Percentiles rank a stretch among this genome's conserved stretches.
Conservation (phyloP, 2,888 invertebrate species). For the Cactoblastis cactorum region DNA sequence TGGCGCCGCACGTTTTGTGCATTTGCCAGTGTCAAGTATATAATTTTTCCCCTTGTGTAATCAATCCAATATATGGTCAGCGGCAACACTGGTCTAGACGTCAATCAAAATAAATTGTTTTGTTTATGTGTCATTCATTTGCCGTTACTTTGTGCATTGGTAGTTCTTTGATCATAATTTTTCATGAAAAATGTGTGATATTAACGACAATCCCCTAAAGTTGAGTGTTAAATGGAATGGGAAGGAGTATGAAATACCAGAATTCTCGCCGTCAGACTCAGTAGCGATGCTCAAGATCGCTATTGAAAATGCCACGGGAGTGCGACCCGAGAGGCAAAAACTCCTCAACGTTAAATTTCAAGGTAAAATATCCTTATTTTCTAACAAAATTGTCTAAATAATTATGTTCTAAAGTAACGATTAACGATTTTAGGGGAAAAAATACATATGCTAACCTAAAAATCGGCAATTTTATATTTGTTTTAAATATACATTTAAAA, state of each 20-base stretch:
- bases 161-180: constrained; percentile 28
- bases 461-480: not conserved
- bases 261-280: constrained; percentile 87
- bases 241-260: constrained; percentile 89
- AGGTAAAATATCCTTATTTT: constrained; percentile 77
- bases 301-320: constrained; percentile 92
- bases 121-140: constrained; percentile 61
- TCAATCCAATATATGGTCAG: no score
- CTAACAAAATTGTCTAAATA: not conserved
- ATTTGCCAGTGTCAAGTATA: no score
- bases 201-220: constrained; percentile 67
- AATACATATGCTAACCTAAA: constrained; percentile 4
- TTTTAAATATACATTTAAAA: not conserved
- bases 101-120: constrained; percentile 34
- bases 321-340: constrained; percentile 95
- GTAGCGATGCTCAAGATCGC: constrained; percentile 90
- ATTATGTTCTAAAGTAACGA: not conserved
- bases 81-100: not conserved
- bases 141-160: constrained; percentile 34
- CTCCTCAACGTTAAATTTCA: constrained; percentile 94
- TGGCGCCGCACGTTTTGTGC: no score
- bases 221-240: constrained; percentile 95
- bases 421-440: not conserved
- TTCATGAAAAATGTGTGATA: constrained; percentile 65
- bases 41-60: no score